Conservation (phyloP, 2,797 vertebrate genomes). For the Acrocephalus scirpaceus region DNA sequence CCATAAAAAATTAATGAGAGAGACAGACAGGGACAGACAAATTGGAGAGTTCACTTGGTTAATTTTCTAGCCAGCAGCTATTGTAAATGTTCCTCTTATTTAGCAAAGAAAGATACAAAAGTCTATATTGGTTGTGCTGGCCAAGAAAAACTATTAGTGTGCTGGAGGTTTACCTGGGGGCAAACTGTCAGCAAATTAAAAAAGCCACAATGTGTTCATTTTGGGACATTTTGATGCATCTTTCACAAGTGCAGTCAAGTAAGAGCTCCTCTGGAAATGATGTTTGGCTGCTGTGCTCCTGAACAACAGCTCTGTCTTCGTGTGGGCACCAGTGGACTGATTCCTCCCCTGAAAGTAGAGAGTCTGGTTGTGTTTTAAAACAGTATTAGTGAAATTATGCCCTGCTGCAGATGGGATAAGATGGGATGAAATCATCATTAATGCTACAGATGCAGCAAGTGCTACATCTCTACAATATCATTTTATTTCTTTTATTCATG, state of each 20-base stretch:
- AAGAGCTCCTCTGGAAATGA: slow-evolving; percentile 1
- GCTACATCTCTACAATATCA: background rate
- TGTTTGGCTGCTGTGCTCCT: background rate
- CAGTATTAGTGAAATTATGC: background rate
- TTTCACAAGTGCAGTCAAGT: slow-evolving; percentile 35
- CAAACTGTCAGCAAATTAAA: slow-evolving; percentile 23
- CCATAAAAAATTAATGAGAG: slow-evolving; percentile 48
- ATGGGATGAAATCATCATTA: background rate
- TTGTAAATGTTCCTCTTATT: slow-evolving; percentile 32
- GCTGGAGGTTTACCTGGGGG: slow-evolving; percentile 5
- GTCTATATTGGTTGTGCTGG: background rate
- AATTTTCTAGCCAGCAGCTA: slow-evolving; percentile 50
- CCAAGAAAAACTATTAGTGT: slow-evolving; percentile 4
- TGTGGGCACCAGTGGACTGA: background rate
- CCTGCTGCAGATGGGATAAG: background rate
- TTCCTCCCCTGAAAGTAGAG: background rate
- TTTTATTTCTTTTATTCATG: background rate
- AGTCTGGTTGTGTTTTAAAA: background rate
- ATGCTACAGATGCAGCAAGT: background rate
- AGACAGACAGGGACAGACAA: slow-evolving; percentile 5
- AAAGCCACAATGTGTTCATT: background rate
- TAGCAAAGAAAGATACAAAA: background rate
- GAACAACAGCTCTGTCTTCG: background rate
- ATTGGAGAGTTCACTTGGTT: slow-evolving; percentile 51
- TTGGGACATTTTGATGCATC: slow-evolving; percentile 31